These are phyloP conservation scores for Passer montanus DNA, from an alignment of 2,113 vertebrate species.

Conservation along the genomic window DNA sequence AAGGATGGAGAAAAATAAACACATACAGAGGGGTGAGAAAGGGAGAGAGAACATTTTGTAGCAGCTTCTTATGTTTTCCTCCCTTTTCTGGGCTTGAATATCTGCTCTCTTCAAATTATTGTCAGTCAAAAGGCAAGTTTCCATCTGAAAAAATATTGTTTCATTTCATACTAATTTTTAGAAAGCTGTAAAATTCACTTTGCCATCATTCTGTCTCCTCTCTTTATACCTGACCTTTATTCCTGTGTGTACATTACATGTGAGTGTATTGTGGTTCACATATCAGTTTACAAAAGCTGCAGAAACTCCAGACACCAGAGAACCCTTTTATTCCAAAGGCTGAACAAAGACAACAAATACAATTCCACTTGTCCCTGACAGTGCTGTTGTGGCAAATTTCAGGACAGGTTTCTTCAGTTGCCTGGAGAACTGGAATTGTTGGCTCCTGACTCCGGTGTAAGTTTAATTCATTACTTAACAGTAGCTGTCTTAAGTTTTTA, in stretches of 20 bases:
- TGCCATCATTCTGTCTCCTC: not conserved
- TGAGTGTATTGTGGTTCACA: not conserved
- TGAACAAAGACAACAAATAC: fast-evolving
- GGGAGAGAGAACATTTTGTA: not conserved
- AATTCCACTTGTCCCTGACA: not conserved
- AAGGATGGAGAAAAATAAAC: not conserved
- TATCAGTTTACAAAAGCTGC: not conserved
- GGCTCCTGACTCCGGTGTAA: fast-evolving
- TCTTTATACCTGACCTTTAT: not conserved
- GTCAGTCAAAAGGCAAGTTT: not conserved
- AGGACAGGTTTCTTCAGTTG: not conserved
- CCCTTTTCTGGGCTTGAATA: not conserved
- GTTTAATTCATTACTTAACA: not conserved
- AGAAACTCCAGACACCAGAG: not conserved
- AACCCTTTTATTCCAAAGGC: not conserved
- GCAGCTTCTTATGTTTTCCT: not conserved
- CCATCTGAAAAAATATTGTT: not conserved
- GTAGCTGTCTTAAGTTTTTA: not conserved
- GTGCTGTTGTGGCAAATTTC: fast-evolving
- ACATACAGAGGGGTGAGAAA: not conserved
- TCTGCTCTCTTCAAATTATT: not conserved
- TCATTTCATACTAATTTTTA: not conserved
- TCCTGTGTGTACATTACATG: not conserved
- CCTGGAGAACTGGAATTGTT: fast-evolving
- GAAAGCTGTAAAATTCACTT: not conserved